Percentiles rank a stretch among this genome's conserved stretches.
Conservation (phyloP, 2,888 invertebrate species). For the Enchytraeus crypticus region DNA sequence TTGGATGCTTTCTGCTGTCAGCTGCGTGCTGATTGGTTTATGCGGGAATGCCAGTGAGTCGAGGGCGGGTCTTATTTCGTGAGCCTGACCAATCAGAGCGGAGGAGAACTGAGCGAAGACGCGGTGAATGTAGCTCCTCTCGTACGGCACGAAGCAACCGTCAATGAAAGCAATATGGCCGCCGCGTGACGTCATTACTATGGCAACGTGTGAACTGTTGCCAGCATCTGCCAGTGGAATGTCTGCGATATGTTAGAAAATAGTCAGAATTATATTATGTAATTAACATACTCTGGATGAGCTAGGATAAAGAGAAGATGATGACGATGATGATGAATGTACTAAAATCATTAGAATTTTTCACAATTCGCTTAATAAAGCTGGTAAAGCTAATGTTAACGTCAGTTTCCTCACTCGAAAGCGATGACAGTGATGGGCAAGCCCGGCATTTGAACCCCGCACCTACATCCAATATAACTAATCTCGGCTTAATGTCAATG, state of each 20-base stretch:
- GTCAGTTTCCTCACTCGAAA: too few relatives aligned
- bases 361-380: too few relatives aligned
- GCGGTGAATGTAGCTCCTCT: conserved; percentile 38
- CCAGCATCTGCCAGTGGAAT: conserved; percentile 43
- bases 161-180: conserved; percentile 52
- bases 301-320: not conserved
- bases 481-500: too few relatives aligned
- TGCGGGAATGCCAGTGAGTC: too few relatives aligned
- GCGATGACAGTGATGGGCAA: too few relatives aligned
- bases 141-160: conserved; percentile 40
- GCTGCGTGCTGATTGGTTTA: too few relatives aligned
- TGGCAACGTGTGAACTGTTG: conserved; percentile 44
- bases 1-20: too few relatives aligned
- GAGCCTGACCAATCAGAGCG: conserved; percentile 37
- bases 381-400: too few relatives aligned
- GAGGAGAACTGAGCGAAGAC: conserved; percentile 38
- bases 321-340: not conserved
- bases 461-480: too few relatives aligned
- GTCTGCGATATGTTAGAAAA: conserved; percentile 20
- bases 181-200: conserved; percentile 48
- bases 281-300: too few relatives aligned
- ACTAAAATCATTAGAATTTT: not conserved
- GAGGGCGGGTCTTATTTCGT: too few relatives aligned
- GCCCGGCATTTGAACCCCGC: too few relatives aligned
- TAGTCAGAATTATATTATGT: not conserved